A percentile compares a stretch with the other conserved stretches of the same genome.
Evolutionary conservation across 2,797 vertebrate species (phyloP).

Genomic region (Acanthis flammea): DNA sequence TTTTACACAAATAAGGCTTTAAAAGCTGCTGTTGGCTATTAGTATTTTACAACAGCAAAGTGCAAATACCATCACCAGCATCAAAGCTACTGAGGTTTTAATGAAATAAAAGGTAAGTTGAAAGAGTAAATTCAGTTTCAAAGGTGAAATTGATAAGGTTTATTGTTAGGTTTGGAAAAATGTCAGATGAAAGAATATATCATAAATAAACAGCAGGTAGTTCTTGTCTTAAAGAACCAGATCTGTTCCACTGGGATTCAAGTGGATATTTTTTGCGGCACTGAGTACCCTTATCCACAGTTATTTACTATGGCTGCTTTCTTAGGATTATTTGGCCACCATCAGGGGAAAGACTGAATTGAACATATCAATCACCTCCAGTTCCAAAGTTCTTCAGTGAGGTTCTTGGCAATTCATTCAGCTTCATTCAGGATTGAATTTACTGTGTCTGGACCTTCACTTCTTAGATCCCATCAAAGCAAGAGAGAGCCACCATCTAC

Average conservation of each 20-base stretch:
- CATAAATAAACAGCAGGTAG: not conserved
- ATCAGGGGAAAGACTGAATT: not conserved
- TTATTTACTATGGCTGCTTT: not conserved
- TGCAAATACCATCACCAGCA: not conserved
- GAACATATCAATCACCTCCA: not conserved
- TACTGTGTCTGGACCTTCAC: not conserved
- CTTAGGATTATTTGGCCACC: not conserved
- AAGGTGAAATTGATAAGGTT: not conserved
- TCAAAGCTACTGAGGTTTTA: not conserved
- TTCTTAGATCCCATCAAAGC: not conserved
- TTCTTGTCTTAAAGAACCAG: not conserved
- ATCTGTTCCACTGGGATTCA: not conserved
- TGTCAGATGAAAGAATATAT: not conserved
- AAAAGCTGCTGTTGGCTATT: not conserved
- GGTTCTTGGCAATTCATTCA: not conserved
- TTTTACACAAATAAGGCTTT: not conserved
- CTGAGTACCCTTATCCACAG: not conserved
- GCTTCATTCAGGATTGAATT: not conserved
- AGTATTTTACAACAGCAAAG: conserved; percentile 1
- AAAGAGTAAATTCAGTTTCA: not conserved
- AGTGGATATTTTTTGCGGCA: not conserved
- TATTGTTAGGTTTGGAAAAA: not conserved
- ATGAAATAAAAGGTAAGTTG: not conserved
- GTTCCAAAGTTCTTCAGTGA: not conserved
- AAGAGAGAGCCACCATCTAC: not conserved